Evolutionary conservation across 2,113 vertebrate genomes (phyloP).

Genomic region (Rhinopithecus roxellana): DNA sequence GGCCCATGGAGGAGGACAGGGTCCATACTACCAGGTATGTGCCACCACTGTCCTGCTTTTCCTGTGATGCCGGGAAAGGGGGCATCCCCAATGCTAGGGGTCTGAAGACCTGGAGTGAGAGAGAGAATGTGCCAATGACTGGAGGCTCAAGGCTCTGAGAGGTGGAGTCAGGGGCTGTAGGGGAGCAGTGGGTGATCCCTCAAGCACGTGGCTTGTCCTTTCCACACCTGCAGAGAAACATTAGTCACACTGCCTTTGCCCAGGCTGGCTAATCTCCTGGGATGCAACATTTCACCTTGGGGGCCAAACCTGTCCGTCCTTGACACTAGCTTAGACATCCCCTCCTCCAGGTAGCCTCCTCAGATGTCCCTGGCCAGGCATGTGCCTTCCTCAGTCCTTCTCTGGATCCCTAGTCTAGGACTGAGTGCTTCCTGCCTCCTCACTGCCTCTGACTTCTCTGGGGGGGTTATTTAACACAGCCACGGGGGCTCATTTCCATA

Average conservation of each 20-base stretch:
- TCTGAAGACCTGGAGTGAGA: not conserved
- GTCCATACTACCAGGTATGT: not conserved
- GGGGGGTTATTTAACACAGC: not conserved
- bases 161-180: fast-evolving
- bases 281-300: not conserved
- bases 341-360: conserved; percentile 36
- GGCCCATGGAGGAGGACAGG: not conserved
- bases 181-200: not conserved
- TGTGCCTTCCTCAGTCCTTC: not conserved
- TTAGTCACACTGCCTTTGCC: not conserved
- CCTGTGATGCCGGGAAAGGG: too few species aligned
- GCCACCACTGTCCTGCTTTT: not conserved
- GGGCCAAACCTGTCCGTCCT: not conserved
- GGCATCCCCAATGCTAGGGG: fast-evolving
- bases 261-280: not conserved
- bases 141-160: too few species aligned
- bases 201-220: not conserved
- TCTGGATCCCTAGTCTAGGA: not conserved
- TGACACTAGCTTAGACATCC: not conserved
- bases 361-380: not conserved
- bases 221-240: not conserved
- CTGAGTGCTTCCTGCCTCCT: not conserved
- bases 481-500: not conserved
- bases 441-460: not conserved
- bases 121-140: too few species aligned